A percentile compares a stretch with the other conserved stretches of the same genome.
Evolutionary conservation across 1,140 invertebrate species (phyloP).

Genomic region (Aethina tumida): DNA sequence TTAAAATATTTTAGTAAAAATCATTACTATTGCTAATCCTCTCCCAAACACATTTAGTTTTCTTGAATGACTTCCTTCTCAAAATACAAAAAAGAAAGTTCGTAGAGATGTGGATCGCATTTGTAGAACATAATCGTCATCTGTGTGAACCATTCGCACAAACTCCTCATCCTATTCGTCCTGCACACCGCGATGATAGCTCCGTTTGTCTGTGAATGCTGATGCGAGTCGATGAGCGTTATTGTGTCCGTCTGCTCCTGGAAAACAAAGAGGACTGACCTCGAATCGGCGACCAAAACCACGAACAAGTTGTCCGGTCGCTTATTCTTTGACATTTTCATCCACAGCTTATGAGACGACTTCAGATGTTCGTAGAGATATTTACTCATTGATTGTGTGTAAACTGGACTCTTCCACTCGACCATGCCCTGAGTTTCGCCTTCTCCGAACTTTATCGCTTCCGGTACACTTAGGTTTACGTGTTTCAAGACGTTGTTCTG

Average conservation of each 20-base stretch:
- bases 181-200: conserved; percentile 27
- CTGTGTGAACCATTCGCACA: conserved; percentile 29
- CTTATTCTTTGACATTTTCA: conserved; percentile 13
- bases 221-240: conserved; percentile 31
- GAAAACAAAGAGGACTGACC: conserved; percentile 31
- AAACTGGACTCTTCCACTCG: conserved; percentile 32
- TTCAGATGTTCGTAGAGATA: conserved; percentile 26
- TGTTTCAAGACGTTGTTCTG: conserved; percentile 22
- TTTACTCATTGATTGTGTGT: conserved; percentile 23
- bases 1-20: too few species aligned
- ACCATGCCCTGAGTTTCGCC: conserved; percentile 17
- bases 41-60: too few species aligned
- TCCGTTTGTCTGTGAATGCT: conserved; percentile 27
- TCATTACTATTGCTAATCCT: too few species aligned
- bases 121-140: conserved; percentile 25
- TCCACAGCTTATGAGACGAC: conserved; percentile 25
- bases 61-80: too few species aligned
- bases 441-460: conserved; percentile 29
- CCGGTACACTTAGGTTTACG: conserved; percentile 32
- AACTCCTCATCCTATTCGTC: conserved; percentile 17
- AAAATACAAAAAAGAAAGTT: conserved; percentile 34
- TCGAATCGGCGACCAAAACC: conserved; percentile 28
- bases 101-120: conserved; percentile 27
- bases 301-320: conserved; percentile 25
- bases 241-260: conserved; percentile 26